phyloP scores from a whole-genome alignment of 1,140 invertebrate species.

The Calliphora vicina region DNA sequence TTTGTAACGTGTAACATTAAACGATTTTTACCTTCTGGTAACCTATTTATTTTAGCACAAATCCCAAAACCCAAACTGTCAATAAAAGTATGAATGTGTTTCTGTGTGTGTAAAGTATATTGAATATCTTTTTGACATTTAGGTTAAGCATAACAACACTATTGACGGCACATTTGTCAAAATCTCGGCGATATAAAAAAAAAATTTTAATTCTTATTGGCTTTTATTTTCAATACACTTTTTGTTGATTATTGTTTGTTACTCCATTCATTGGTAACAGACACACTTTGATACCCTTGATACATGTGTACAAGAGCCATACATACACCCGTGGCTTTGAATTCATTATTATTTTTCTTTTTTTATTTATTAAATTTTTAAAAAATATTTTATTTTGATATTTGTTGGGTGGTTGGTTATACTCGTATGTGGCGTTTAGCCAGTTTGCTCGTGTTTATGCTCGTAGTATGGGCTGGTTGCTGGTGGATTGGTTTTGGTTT shows the following conservation, averaged over 20 bases:
- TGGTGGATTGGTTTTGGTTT: background rate
- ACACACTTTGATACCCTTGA: background rate
- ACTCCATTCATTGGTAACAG: background rate
- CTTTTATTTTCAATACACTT: background rate
- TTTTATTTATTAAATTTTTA: background rate
- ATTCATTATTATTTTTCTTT: background rate
- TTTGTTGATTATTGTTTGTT: background rate
- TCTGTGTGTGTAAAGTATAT: background rate
- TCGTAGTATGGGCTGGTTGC: background rate
- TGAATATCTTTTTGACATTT: conserved; percentile 32
- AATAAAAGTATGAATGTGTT: background rate
- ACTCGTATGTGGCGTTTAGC: background rate
- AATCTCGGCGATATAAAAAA: background rate
- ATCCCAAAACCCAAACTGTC: background rate
- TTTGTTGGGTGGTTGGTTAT: background rate
- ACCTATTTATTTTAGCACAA: background rate
- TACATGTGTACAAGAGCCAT: background rate
- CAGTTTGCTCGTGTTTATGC: background rate
- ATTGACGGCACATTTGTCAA: conserved; percentile 37
- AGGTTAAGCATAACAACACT: conserved; percentile 30
- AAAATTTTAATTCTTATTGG: background rate
- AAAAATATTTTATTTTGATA: background rate
- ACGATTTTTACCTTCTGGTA: background rate
- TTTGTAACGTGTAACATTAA: no score
- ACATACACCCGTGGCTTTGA: background rate